phyloP scores from a whole-genome alignment of 2,888 invertebrate genomes.

The Cremastobaeus sp. region DNA sequence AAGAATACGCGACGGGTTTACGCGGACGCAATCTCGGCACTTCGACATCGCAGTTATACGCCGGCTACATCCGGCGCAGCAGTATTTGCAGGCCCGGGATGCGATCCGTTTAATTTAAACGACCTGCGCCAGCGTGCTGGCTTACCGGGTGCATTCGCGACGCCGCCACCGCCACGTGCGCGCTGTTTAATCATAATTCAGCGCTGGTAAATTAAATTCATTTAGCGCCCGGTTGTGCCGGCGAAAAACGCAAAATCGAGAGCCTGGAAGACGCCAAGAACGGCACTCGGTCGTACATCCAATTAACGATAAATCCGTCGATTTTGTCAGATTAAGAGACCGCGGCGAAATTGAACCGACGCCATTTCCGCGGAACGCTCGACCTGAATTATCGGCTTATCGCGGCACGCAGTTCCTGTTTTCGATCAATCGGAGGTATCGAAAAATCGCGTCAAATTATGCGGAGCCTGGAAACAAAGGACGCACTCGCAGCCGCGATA shows the following conservation, averaged over 20 bases:
- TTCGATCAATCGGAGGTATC: constrained; percentile 1
- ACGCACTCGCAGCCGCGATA: constrained; percentile 24
- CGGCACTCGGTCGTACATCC: constrained; percentile 57
- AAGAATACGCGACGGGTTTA: constrained; percentile 49
- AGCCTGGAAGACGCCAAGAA: no score
- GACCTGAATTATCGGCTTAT: neutral
- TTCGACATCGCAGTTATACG: constrained; percentile 21
- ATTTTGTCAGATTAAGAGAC: constrained; percentile 55
- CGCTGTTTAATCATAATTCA: constrained; percentile 70
- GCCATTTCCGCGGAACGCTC: no score
- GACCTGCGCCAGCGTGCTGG: constrained; percentile 60
- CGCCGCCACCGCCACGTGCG: constrained; percentile 56
- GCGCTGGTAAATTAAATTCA: constrained; percentile 66
- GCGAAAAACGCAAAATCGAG: constrained; percentile 10
- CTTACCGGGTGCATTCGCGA: constrained; percentile 60
- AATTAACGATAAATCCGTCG: constrained; percentile 68
- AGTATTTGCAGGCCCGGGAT: constrained; percentile 64
- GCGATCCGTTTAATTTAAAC: constrained; percentile 70
- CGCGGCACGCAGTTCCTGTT: no score
- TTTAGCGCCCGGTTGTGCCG: constrained; percentile 54
- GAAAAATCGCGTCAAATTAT: constrained; percentile 8
- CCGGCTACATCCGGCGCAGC: constrained; percentile 58
- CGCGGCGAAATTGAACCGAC: constrained; percentile 26
- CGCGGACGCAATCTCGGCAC: constrained; percentile 45
- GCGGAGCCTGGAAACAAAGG: neutral